Conservation (phyloP, 2,797 vertebrate genomes). For the Pseudocheirus occidentalis region DNA sequence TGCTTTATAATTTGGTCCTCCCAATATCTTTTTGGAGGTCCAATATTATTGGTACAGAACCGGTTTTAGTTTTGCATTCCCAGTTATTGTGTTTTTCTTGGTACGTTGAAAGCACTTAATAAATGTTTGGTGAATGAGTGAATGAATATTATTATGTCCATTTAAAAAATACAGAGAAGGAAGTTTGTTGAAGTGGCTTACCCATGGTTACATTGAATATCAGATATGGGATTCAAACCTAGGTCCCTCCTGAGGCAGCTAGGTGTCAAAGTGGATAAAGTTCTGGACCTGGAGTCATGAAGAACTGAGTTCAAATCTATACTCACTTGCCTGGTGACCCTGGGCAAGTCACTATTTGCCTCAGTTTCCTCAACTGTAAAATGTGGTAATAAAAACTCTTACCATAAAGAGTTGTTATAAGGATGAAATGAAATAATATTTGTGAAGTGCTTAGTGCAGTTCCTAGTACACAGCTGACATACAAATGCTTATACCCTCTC, state of each 20-base stretch:
- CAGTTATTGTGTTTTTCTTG: not conserved
- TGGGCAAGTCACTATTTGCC: not conserved
- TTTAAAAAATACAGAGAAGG: not conserved
- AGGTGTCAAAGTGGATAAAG: not conserved
- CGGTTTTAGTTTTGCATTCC: not conserved
- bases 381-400: not conserved
- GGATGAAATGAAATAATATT: not conserved
- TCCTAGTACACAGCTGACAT: not conserved
- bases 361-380: not conserved
- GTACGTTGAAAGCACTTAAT: not conserved
- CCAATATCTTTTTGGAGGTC: not conserved
- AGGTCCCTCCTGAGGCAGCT: not conserved
- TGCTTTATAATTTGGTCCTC: not conserved
- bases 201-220: not conserved
- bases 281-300: not conserved
- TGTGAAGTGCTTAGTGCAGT: not conserved
- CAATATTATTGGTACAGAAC: not conserved
- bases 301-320: not conserved
- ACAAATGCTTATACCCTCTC: not conserved
- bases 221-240: not conserved
- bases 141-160: not conserved
- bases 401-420: not conserved
- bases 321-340: not conserved
- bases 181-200: not conserved
- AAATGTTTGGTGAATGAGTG: not conserved